A percentile compares a stretch with the other conserved stretches of the same genome.
These are phyloP conservation scores for Diaprepes abbreviatus DNA, from an alignment of 2,888 invertebrate genomes.

Conservation along the genomic window DNA sequence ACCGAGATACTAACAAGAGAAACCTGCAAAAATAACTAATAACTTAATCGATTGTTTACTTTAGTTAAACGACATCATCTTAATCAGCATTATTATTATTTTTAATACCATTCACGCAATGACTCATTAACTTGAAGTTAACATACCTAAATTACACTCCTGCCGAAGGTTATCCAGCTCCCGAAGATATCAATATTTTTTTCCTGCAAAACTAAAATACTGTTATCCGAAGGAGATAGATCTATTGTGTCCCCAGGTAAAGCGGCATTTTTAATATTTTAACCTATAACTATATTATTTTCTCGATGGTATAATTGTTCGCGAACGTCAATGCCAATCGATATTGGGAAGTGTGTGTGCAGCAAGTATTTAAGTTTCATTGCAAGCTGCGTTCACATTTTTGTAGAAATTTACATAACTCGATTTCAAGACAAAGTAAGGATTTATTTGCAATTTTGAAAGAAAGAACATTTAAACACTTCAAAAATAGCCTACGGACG, in stretches of 20 bases:
- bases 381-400: neutral
- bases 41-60: neutral
- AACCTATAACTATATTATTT: conserved; percentile 16
- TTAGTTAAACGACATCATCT: neutral
- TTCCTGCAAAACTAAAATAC: conserved; percentile 5
- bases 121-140: conserved; percentile 13
- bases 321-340: conserved; percentile 20
- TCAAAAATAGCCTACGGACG: too few species aligned
- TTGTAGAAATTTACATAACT: too few species aligned
- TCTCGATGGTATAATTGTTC: conserved; percentile 23
- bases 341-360: conserved; percentile 13
- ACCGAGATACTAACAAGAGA: too few species aligned
- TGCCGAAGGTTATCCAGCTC: conserved; percentile 22
- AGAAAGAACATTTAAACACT: too few species aligned
- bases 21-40: neutral
- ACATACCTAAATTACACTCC: conserved; percentile 9
- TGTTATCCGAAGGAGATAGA: conserved; percentile 15
- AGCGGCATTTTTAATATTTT: neutral
- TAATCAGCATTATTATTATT: neutral
- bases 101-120: conserved; percentile 14
- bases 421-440: too few species aligned
- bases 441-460: too few species aligned
- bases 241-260: conserved; percentile 17
- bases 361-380: neutral
- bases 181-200: conserved; percentile 13